Percentiles rank a stretch among this genome's conserved stretches.
These are phyloP conservation scores for Recurvirostra avosetta DNA, from an alignment of 2,113 vertebrate genomes.

Conservation along the genomic window DNA sequence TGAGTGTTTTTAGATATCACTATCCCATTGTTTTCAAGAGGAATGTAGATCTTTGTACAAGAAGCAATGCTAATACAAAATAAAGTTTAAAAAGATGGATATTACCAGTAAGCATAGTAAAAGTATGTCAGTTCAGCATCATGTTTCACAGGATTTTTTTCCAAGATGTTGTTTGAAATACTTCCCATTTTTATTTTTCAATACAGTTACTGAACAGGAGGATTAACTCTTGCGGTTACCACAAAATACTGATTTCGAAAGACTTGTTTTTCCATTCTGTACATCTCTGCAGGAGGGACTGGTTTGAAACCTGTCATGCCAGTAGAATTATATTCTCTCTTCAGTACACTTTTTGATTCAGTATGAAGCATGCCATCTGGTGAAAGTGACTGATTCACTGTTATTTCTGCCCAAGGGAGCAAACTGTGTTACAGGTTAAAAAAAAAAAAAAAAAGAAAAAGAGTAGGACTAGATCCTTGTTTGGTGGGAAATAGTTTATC, in stretches of 20 bases:
- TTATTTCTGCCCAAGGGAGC: neutral
- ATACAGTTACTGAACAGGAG: neutral
- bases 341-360: constrained; percentile 8
- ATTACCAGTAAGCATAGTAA: neutral
- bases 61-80: neutral
- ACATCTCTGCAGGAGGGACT: neutral
- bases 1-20: neutral
- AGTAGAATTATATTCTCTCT: neutral
- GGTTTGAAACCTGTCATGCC: neutral
- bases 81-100: neutral
- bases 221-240: neutral
- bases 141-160: neutral
- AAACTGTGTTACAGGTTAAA: neutral
- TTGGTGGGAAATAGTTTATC: neutral
- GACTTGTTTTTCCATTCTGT: neutral
- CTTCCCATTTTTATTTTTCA: neutral
- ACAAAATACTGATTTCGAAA: neutral
- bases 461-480: neutral
- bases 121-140: neutral
- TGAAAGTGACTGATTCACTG: constrained; percentile 20
- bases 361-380: neutral
- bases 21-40: neutral
- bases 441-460: neutral
- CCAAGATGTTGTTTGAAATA: neutral
- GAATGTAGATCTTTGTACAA: neutral